Evolutionary conservation across 2,797 vertebrate genomes (phyloP).

Genomic region (Anguilla obscura): DNA sequence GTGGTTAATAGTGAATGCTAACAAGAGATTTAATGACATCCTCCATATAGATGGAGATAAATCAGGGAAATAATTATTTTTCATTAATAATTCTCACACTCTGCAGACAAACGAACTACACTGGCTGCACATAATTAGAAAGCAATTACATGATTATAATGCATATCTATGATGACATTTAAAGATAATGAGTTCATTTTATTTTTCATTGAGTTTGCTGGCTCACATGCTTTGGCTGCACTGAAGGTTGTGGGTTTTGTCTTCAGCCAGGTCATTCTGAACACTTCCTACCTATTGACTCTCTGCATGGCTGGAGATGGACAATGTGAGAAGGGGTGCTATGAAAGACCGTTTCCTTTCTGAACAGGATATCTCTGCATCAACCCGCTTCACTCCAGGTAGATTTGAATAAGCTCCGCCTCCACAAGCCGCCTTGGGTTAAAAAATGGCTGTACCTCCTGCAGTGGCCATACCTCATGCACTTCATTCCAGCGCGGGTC

Average conservation of each 20-base stretch:
- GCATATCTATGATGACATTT: neutral
- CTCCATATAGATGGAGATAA: neutral
- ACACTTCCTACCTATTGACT: neutral
- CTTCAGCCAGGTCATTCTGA: neutral
- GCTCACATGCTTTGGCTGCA: neutral
- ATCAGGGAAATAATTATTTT: neutral
- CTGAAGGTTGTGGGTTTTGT: neutral
- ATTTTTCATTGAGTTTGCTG: neutral
- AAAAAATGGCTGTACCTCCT: neutral
- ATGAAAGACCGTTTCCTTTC: neutral
- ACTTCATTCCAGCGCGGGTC: slow-evolving; percentile 88
- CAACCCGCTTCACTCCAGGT: neutral
- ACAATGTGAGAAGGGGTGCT: neutral
- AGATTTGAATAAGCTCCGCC: neutral
- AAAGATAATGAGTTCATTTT: neutral
- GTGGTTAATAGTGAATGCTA: neutral
- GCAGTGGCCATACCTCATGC: slow-evolving; percentile 78
- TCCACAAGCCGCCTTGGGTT: no score
- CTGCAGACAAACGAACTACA: neutral
- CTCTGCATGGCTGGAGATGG: neutral
- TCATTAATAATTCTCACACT: neutral
- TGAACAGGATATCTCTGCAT: neutral
- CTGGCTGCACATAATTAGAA: neutral
- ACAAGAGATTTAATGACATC: neutral
- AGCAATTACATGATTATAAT: neutral